Evolutionary conservation across 2,113 vertebrate species (phyloP).

Genomic region (Cyanoderma ruficeps): DNA sequence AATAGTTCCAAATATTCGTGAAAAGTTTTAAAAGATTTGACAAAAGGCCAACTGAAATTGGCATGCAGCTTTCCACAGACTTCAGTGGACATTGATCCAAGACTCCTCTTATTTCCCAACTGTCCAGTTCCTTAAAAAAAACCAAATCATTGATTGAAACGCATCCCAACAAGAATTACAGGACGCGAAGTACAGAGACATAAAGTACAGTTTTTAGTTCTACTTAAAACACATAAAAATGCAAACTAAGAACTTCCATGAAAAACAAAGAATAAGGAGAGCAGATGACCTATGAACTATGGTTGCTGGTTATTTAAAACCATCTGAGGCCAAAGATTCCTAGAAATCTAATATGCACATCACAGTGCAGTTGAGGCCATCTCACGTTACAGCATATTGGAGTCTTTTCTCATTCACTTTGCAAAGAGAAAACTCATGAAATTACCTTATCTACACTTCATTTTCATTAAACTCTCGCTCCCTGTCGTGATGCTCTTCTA

Average conservation of each 20-base stretch:
- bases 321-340: background rate
- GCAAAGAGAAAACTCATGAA: background rate
- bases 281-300: background rate
- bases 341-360: background rate
- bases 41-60: conserved; percentile 28
- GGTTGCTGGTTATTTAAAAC: background rate
- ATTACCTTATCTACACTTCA: background rate
- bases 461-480: background rate
- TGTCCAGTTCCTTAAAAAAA: background rate
- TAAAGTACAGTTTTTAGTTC: background rate
- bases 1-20: conserved; percentile 6
- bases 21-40: conserved; percentile 39
- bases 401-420: background rate
- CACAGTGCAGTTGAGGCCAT: background rate
- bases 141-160: background rate
- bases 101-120: conserved; percentile 45
- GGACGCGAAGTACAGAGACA: background rate
- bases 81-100: conserved; percentile 33
- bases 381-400: background rate
- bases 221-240: background rate
- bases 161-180: background rate
- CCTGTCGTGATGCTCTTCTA: background rate
- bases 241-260: background rate
- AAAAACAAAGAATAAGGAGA: background rate
- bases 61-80: conserved; percentile 11